Evolutionary conservation across 2,888 invertebrate species (phyloP).

Genomic region (Colletes collaris): DNA sequence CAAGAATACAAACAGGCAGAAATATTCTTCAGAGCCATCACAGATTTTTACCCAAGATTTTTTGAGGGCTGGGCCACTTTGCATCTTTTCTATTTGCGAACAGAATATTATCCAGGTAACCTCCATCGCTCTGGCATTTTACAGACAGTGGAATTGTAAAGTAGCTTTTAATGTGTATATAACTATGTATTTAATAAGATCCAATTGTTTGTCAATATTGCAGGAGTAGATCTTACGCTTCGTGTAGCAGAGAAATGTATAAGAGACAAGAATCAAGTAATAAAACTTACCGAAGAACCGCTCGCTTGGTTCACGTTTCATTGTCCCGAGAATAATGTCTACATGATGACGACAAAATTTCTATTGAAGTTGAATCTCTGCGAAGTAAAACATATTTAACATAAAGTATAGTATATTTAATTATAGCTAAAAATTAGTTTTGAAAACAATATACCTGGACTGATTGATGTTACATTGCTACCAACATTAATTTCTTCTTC

Average conservation of each 20-base stretch:
- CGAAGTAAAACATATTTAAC: conserved; percentile 61
- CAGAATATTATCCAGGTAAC: conserved; percentile 72
- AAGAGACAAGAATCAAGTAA: conserved; percentile 57
- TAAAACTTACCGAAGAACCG: conserved; percentile 59
- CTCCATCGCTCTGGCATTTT: too few relatives aligned
- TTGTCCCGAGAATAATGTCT: conserved; percentile 62
- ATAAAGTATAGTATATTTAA: neutral
- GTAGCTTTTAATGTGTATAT: too few relatives aligned
- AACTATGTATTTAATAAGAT: too few relatives aligned
- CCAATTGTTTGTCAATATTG: neutral
- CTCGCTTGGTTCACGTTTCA: conserved; percentile 72
- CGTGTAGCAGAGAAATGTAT: conserved; percentile 72
- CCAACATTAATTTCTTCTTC: too few relatives aligned
- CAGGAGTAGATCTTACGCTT: conserved; percentile 72
- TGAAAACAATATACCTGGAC: too few relatives aligned
- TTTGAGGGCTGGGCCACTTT: conserved; percentile 73
- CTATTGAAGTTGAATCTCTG: conserved; percentile 72
- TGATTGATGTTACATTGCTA: too few relatives aligned
- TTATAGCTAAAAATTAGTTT: too few relatives aligned
- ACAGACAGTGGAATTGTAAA: too few relatives aligned
- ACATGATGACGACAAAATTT: conserved; percentile 62
- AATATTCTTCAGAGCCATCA: conserved; percentile 68
- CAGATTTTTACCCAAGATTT: conserved; percentile 72
- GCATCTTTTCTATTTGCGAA: conserved; percentile 73
- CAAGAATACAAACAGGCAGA: conserved; percentile 69